Conservation (phyloP, 2,113 vertebrate genomes). For the Prinia subflava region DNA sequence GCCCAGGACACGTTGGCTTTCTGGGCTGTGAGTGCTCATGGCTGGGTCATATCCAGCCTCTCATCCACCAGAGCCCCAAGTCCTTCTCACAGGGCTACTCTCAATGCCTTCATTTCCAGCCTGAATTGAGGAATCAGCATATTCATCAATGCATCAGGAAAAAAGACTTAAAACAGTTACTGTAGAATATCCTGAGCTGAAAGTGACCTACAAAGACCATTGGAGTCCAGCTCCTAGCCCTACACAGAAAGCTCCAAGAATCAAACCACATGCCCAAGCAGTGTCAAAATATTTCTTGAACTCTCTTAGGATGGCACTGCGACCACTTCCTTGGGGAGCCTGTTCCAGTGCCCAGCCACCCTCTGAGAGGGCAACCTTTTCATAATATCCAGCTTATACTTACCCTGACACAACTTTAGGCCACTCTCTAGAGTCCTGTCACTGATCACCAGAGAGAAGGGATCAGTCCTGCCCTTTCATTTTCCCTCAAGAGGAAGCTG, state of each 20-base stretch:
- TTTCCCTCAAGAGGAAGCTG: neutral
- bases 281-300: neutral
- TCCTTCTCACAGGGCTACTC: neutral
- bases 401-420: neutral
- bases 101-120: too few species aligned
- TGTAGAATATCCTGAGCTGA: neutral
- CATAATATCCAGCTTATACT: neutral
- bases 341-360: neutral
- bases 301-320: neutral
- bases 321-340: neutral
- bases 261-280: neutral
- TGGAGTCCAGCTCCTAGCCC: accelerated
- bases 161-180: neutral
- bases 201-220: neutral
- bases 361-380: neutral
- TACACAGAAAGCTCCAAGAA: neutral
- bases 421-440: neutral
- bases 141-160: neutral
- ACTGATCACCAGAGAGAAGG: neutral
- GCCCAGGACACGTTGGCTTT: accelerated
- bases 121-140: neutral
- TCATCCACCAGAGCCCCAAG: accelerated
- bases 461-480: too few species aligned
- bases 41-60: neutral
- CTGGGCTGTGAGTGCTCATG: neutral